Evolutionary conservation across 2,797 vertebrate species (phyloP).

Genomic region (Malurus leucopterus): DNA sequence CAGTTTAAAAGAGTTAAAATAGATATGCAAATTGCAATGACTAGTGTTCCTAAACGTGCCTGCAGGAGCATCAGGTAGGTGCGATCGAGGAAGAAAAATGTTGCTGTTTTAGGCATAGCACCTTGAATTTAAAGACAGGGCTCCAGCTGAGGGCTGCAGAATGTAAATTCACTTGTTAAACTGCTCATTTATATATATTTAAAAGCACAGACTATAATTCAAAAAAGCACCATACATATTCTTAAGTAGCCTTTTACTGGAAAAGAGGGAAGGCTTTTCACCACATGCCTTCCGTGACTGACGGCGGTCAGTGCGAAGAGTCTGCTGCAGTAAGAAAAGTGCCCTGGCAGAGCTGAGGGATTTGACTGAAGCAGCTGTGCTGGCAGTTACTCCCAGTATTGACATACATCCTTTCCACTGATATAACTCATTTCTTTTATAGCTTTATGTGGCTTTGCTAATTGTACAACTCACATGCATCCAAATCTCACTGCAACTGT

Average conservation of each 20-base stretch:
- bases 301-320: fast-evolving
- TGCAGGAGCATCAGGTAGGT: conserved; percentile 17
- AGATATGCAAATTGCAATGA: neutral
- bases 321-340: neutral
- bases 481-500: neutral
- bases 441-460: neutral
- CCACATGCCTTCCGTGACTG: fast-evolving
- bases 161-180: conserved; percentile 21
- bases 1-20: conserved; percentile 38
- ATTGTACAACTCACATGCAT: neutral
- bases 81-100: conserved; percentile 33
- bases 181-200: neutral
- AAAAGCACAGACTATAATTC: neutral
- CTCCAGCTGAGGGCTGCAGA: neutral
- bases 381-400: neutral
- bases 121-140: conserved; percentile 22
- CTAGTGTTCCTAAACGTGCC: neutral
- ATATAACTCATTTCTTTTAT: neutral
- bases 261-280: neutral
- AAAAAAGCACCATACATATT: neutral
- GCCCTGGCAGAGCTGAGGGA: neutral
- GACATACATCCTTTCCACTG: neutral
- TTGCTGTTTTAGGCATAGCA: neutral
- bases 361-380: neutral
- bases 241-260: neutral